Evolutionary conservation across 1,140 invertebrate genomes (phyloP), one percentile per base, ranked within the genome.

Genomic region (Littorina saxatilis): DNA sequence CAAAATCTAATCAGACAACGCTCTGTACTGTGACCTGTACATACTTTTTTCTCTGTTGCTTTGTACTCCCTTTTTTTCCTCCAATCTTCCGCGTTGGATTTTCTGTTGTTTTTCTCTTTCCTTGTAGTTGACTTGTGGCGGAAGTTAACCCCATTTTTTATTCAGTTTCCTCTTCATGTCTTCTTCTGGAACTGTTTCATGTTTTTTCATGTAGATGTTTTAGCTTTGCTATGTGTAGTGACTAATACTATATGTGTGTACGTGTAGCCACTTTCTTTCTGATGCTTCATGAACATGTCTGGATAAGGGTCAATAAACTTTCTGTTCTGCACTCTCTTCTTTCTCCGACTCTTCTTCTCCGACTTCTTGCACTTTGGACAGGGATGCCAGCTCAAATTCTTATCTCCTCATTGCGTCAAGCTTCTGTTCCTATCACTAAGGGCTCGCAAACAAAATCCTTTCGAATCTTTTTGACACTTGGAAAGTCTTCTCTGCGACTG

Each of bases 261-360:
- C 20, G 35, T 58, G 13, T 78, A 40, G 55, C 37, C 20, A 37
- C 27, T 50, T 4, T 35, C 55, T 55, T 78, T 78, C 76, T 78
- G 55, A 63, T 78, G 76, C 76, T 78, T 78, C 55, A 78, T 78
- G 76, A 37, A 78, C 55, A 63, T 78, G 52, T 63, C 39, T 78
- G 76, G 76, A 73, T 58, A 58, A 66, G 76, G 76, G 76, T 58
- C 47, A 78, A 78, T 78, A 78, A 78, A 78, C 52, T 43, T 43
- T 52, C 76, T 73, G 70, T 73, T 78, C 55, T 63, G 58, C 76
- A 43, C 76, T 78, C 50, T 63, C 58, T 32, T 78, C 76, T 78
- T 27, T 78, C n/a, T 47, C 76, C 66, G 52, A 40, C 76, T 78
- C 76, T 78, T 23, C 76, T 78, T 23, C 55, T 78, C 40, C 29